These are phyloP conservation scores for Panorpa germanica DNA, from an alignment of 2,888 invertebrate genomes.

Conservation along the genomic window DNA sequence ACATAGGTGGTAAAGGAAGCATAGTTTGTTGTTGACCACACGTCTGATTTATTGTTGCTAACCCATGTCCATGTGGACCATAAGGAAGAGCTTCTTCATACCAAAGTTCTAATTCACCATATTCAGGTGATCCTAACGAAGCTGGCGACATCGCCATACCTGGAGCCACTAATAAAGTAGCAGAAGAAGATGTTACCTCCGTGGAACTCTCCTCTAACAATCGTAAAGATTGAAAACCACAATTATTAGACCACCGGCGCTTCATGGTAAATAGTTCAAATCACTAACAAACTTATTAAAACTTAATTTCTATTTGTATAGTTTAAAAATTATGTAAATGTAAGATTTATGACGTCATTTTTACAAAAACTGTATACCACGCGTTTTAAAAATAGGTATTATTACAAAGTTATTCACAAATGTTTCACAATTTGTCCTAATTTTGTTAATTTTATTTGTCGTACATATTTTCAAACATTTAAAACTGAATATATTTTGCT, in stretches of 20 bases:
- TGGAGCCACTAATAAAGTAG: constrained; percentile 44
- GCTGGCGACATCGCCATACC: constrained; percentile 62
- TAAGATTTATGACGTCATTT: too few species aligned
- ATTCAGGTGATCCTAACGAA: constrained; percentile 55
- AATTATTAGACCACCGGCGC: constrained; percentile 60
- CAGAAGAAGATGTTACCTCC: constrained; percentile 59
- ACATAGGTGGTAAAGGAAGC: constrained; percentile 29
- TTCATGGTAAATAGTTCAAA: too few species aligned
- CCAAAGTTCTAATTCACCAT: constrained; percentile 68
- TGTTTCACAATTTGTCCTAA: too few species aligned
- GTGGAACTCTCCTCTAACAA: constrained; percentile 55
- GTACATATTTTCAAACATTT: too few species aligned
- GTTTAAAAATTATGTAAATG: too few species aligned
- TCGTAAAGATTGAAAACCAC: constrained; percentile 42
- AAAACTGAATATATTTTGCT: too few species aligned
- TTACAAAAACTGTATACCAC: too few species aligned
- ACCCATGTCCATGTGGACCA: constrained; percentile 27
- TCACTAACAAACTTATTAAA: too few species aligned
- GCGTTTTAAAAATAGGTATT: too few species aligned
- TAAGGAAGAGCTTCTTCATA: constrained; percentile 37
- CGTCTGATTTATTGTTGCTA: constrained; percentile 26
- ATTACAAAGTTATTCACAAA: too few species aligned
- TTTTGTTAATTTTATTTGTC: too few species aligned
- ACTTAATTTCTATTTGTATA: too few species aligned
- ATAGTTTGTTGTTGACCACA: constrained; percentile 31